Conservation (phyloP, 1,140 invertebrate species). For the Eueides isabella region DNA sequence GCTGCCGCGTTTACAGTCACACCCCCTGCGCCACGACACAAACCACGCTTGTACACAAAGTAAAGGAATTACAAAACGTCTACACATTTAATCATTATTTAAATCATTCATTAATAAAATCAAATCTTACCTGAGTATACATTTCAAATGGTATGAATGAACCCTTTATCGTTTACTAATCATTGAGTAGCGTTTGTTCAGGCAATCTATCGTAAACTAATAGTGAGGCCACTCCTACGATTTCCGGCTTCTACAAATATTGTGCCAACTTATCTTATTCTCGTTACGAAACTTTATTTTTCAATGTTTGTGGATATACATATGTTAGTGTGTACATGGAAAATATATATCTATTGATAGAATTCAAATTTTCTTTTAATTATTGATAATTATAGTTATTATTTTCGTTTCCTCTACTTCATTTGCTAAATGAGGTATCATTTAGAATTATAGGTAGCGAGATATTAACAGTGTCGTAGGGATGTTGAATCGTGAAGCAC, state of each 20-base stretch:
- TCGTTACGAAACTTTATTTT: slow-evolving; percentile 11
- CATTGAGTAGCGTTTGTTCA: slow-evolving; percentile 43
- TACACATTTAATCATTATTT: background rate
- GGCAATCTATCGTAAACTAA: slow-evolving; percentile 38
- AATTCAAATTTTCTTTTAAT: background rate
- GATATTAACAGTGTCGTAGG: too few relatives aligned
- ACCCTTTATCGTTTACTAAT: slow-evolving; percentile 46
- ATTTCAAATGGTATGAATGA: slow-evolving; percentile 44
- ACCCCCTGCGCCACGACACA: background rate
- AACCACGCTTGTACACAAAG: background rate
- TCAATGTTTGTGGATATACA: background rate
- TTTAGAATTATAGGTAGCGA: too few relatives aligned
- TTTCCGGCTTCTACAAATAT: slow-evolving; percentile 58
- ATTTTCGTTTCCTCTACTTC: too few relatives aligned
- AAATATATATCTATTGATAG: background rate
- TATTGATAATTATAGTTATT: too few relatives aligned
- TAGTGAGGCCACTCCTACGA: slow-evolving; percentile 45
- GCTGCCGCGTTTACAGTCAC: too few relatives aligned
- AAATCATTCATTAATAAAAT: background rate
- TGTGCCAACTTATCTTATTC: slow-evolving; percentile 42
- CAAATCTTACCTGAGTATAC: background rate
- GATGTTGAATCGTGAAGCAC: too few relatives aligned
- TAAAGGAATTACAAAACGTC: background rate
- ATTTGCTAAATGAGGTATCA: too few relatives aligned
- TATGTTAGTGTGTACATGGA: background rate